Evolutionary conservation across 2,113 vertebrate genomes (phyloP).

Genomic region (Aegithalos caudatus): DNA sequence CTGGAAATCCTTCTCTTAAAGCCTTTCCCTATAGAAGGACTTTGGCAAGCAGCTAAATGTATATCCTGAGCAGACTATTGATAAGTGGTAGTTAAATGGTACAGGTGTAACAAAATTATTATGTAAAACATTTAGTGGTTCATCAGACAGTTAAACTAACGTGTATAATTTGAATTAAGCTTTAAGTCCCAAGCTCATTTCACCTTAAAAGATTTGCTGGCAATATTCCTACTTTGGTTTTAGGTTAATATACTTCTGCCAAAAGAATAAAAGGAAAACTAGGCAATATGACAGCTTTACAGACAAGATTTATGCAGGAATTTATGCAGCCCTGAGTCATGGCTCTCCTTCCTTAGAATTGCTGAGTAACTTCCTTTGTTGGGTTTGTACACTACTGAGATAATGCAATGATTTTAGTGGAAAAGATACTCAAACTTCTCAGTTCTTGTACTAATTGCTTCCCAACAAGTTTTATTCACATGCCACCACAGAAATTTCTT

Average conservation of each 20-base stretch:
- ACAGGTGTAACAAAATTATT: background rate
- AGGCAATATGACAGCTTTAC: background rate
- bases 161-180: background rate
- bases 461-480: background rate
- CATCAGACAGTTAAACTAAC: background rate
- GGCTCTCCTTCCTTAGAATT: background rate
- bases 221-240: background rate
- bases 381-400: background rate
- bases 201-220: constrained; percentile 24
- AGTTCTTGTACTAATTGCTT: background rate
- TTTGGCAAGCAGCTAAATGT: background rate
- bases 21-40: background rate
- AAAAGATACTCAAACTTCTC: background rate
- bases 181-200: background rate
- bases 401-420: background rate
- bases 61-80: background rate
- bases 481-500: background rate
- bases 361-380: background rate
- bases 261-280: background rate
- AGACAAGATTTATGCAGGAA: background rate
- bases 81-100: background rate
- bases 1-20: background rate
- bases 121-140: background rate
- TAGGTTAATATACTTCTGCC: background rate
- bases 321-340: background rate